These are phyloP conservation scores for Tetragonula carbonaria DNA, from an alignment of 2,888 invertebrate species.

Conservation along the genomic window DNA sequence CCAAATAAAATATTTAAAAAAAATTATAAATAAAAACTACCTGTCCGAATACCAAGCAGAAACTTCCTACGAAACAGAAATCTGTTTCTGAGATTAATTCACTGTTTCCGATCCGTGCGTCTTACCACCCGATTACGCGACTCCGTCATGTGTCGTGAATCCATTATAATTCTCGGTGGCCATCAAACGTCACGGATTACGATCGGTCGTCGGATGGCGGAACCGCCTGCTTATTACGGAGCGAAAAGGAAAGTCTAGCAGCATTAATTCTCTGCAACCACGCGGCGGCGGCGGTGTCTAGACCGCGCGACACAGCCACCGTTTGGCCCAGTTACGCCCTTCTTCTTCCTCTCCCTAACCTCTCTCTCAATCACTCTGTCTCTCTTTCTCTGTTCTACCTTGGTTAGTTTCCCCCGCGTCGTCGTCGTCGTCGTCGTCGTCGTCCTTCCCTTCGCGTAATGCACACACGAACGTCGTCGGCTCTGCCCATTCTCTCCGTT, in stretches of 20 bases:
- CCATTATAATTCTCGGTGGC: conserved; percentile 42
- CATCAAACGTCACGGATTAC: conserved; percentile 45
- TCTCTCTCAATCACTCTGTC: conserved; percentile 13
- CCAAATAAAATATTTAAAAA: too few species aligned
- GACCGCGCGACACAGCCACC: conserved; percentile 71
- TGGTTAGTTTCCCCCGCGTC: background rate
- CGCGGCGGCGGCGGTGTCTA: conserved; percentile 61
- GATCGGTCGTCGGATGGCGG: conserved; percentile 37
- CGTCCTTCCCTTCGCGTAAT: conserved; percentile 36
- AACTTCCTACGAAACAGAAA: background rate
- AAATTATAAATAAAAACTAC: too few species aligned
- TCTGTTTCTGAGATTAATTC: conserved; percentile 29
- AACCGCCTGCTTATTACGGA: conserved; percentile 56
- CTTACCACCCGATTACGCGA: conserved; percentile 29
- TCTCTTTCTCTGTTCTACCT: background rate
- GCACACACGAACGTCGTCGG: conserved; percentile 2
- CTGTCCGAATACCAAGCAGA: background rate
- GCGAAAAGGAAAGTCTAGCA: conserved; percentile 64
- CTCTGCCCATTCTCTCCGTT: conserved; percentile 2
- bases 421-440: conserved; percentile 12
- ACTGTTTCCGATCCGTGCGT: background rate
- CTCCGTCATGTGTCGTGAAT: background rate
- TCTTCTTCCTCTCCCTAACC: conserved; percentile 63
- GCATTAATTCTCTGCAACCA: conserved; percentile 66
- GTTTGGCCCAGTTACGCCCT: conserved; percentile 73